These are phyloP conservation scores for Apogon hyalosoma DNA, from an alignment of 2,797 vertebrate species.

Conservation along the genomic window DNA sequence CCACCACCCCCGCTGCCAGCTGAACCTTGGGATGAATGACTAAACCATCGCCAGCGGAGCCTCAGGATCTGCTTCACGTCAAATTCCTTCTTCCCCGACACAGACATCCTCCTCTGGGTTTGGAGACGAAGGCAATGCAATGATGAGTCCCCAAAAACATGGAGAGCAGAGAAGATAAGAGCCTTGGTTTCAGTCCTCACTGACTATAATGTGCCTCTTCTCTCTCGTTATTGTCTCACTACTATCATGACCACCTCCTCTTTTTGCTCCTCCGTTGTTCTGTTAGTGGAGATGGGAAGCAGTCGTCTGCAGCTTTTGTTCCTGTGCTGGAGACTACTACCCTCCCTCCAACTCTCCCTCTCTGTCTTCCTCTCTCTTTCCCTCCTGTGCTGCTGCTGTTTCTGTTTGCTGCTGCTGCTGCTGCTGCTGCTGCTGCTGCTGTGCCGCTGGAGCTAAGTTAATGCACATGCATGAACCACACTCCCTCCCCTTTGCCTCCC, in stretches of 20 bases:
- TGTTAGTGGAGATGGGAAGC: conserved; percentile 81
- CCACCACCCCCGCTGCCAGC: conserved; percentile 87
- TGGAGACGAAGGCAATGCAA: conserved; percentile 74
- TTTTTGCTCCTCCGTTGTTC: conserved; percentile 75
- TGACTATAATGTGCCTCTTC: conserved; percentile 70
- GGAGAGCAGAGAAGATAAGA: conserved; percentile 72
- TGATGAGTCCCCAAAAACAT: conserved; percentile 78
- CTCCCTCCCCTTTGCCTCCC: conserved; percentile 74
- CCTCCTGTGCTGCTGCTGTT: conserved; percentile 73
- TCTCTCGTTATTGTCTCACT: conserved; percentile 74
- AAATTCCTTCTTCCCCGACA: conserved; percentile 97
- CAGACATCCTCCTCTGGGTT: conserved; percentile 89
- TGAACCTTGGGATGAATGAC: conserved; percentile 92
- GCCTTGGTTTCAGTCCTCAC: conserved; percentile 72
- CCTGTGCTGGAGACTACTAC: conserved; percentile 76
- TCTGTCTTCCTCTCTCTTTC: conserved; percentile 69
- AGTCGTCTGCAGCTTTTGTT: conserved; percentile 88
- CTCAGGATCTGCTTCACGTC: conserved; percentile 98
- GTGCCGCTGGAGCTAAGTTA: conserved; percentile 82
- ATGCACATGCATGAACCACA: conserved; percentile 85
- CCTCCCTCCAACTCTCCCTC: conserved; percentile 81
- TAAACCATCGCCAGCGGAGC: conserved; percentile 98
- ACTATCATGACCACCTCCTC: conserved; percentile 70
- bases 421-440: conserved; percentile 75
- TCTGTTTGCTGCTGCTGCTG: conserved; percentile 65